Percentiles rank a stretch among this genome's conserved stretches.
phyloP scores from a whole-genome alignment of 1,140 invertebrate species.

The Pentalonia nigronervosa region DNA sequence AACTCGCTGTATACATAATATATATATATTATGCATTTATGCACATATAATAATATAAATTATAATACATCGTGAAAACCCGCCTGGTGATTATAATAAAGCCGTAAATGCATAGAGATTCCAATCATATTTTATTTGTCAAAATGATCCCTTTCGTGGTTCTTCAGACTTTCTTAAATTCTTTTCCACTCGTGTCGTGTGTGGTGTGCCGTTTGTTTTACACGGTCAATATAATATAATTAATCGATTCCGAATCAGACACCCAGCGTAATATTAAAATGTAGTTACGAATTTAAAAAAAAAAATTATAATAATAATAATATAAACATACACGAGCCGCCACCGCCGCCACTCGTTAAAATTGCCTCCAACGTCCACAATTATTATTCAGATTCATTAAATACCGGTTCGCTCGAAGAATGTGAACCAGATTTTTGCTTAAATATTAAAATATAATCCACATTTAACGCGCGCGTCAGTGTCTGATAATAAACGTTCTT shows the following conservation, averaged over 20 bases:
- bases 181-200: background rate
- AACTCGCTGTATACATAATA: background rate
- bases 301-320: background rate
- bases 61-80: background rate
- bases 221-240: background rate
- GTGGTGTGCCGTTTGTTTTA: background rate
- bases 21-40: background rate
- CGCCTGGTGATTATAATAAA: background rate
- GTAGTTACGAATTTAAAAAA: background rate
- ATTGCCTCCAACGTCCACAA: background rate
- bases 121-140: background rate
- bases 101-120: background rate
- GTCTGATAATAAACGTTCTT: background rate
- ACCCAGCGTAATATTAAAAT: background rate
- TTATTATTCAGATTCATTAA: slow-evolving; percentile 26
- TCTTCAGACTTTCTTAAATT: slow-evolving; percentile 1
- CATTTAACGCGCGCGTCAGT: background rate
- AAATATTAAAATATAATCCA: slow-evolving; percentile 49
- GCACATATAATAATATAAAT: slow-evolving; percentile 4
- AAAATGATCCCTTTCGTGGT: background rate
- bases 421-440: slow-evolving; percentile 55
- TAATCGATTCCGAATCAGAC: slow-evolving; percentile 7
- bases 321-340: slow-evolving; percentile 8
- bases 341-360: background rate
- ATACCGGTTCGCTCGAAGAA: slow-evolving; percentile 15